Evolutionary conservation across 2,797 vertebrate species (phyloP).

Genomic region (Ceryle rudis): DNA sequence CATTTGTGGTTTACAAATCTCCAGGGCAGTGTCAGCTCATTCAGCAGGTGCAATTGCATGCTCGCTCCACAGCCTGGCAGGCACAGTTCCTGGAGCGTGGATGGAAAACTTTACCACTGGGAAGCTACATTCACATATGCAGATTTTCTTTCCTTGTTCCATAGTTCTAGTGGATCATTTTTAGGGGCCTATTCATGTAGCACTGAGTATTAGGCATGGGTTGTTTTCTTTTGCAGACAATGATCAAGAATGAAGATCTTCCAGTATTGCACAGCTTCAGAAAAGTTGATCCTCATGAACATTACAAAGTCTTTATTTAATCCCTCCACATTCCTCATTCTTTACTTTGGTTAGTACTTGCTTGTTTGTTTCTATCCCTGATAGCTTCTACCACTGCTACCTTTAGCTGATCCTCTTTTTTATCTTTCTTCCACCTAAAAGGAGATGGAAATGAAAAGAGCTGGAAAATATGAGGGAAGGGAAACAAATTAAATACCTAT

Average conservation of each 20-base stretch:
- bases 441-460: background rate
- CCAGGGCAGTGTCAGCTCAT: background rate
- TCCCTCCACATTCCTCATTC: background rate
- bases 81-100: background rate
- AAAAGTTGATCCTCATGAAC: background rate
- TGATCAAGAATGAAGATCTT: background rate
- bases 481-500: background rate
- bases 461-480: background rate
- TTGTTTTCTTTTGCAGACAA: background rate
- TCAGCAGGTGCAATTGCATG: background rate
- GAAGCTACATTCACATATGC: fast-evolving
- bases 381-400: background rate
- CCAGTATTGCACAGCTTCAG: background rate
- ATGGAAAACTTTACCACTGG: background rate
- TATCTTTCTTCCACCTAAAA: background rate
- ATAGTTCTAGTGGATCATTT: background rate
- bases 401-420: background rate
- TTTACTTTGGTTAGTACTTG: background rate
- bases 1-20: background rate
- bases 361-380: background rate
- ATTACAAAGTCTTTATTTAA: background rate
- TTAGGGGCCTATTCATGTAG: background rate
- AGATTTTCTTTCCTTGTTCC: background rate
- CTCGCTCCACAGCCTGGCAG: background rate
- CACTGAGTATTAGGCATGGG: background rate